phyloP scores from a whole-genome alignment of 2,113 vertebrate genomes.

The Spilogale gracilis region DNA sequence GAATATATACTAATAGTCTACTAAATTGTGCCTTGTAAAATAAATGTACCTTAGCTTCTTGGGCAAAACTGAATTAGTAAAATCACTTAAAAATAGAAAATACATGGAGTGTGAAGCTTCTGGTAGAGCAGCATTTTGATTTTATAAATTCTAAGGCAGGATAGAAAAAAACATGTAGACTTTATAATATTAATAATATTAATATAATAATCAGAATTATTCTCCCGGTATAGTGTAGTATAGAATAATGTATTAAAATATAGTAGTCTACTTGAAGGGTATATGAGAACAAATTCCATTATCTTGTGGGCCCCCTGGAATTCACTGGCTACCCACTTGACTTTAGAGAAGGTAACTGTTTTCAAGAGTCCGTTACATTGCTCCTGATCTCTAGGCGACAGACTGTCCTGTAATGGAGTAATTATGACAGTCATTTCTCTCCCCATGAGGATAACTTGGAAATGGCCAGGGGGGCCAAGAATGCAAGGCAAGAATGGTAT shows the following conservation, averaged over 20 bases:
- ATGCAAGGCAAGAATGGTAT: background rate
- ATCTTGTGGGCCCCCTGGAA: background rate
- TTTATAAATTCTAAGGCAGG: background rate
- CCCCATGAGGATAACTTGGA: background rate
- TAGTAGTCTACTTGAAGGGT: background rate
- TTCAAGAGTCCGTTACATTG: background rate
- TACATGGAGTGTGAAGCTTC: background rate
- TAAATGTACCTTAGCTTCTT: background rate
- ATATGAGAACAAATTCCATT: background rate
- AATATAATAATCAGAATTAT: background rate
- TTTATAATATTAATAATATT: background rate
- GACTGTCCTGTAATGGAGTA: background rate
- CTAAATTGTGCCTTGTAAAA: background rate
- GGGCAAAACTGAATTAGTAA: background rate
- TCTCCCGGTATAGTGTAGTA: background rate
- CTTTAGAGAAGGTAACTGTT: background rate
- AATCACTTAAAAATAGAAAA: slow-evolving; percentile 18
- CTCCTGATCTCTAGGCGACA: background rate
- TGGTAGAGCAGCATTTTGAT: background rate
- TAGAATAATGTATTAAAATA: background rate
- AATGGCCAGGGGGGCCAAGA: background rate
- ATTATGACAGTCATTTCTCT: background rate
- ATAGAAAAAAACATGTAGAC: background rate
- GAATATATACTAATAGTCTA: background rate
- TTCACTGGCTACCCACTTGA: background rate